Evolutionary conservation across 2,888 invertebrate genomes (phyloP).

Genomic region (Sphaerophoria rueppellii): DNA sequence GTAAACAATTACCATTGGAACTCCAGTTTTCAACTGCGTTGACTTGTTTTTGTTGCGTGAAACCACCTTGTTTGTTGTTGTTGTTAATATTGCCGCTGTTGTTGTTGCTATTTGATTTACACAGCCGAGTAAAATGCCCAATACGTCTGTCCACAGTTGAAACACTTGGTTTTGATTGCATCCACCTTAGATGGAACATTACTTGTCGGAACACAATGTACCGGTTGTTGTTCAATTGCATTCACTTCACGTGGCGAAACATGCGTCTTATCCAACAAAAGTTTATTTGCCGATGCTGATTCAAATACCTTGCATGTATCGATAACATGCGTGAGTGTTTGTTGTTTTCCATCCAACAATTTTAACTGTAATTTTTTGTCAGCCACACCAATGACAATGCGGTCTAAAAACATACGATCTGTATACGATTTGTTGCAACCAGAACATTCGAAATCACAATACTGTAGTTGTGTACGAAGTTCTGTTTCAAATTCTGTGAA

Average conservation of each 20-base stretch:
- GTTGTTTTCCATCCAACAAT: not conserved
- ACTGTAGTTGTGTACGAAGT: conserved; percentile 49
- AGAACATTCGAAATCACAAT: conserved; percentile 61
- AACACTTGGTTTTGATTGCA: conserved; percentile 7
- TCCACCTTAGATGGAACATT: conserved; percentile 6
- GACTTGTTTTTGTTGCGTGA: not conserved
- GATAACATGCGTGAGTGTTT: not conserved
- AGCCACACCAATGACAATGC: not conserved
- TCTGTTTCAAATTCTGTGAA: conserved; percentile 64
- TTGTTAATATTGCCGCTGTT: not conserved
- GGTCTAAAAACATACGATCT: conserved; percentile 42
- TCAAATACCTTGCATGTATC: conserved; percentile 12
- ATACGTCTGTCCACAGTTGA: not conserved
- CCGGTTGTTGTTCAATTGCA: not conserved
- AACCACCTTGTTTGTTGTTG: not conserved
- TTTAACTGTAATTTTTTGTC: conserved; percentile 19
- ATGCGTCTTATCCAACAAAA: not conserved
- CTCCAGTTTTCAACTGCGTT: not conserved
- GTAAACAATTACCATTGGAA: not conserved
- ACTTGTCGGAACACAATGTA: not conserved
- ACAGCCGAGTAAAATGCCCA: not conserved
- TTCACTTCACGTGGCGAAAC: not conserved
- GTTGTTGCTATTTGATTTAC: not conserved
- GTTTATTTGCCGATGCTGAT: conserved; percentile 20
- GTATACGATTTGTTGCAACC: conserved; percentile 43